These are phyloP conservation scores for Grammomys dolichurus DNA, from an alignment of 2,113 vertebrate genomes.

Conservation along the genomic window DNA sequence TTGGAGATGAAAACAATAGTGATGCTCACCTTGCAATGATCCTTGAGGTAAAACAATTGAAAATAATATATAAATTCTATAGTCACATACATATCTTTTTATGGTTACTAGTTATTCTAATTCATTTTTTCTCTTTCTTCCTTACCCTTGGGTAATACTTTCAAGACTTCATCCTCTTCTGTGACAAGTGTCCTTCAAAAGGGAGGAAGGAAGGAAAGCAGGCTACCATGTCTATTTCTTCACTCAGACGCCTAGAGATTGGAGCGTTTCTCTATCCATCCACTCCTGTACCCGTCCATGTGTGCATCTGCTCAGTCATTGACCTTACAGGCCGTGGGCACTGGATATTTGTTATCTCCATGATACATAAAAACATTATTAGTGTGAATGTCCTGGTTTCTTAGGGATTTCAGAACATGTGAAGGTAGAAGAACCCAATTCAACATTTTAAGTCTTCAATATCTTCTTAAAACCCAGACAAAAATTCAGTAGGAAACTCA, in stretches of 20 bases:
- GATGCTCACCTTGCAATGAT: neutral
- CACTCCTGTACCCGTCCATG: neutral
- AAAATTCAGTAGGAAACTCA: neutral
- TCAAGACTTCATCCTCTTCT: neutral
- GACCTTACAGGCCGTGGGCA: neutral
- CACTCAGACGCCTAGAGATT: neutral
- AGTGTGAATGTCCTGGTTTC: neutral
- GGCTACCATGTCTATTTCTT: neutral
- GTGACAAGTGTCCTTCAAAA: neutral
- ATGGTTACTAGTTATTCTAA: conserved; percentile 30
- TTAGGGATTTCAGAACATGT: neutral
- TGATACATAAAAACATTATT: neutral
- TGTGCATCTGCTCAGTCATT: neutral
- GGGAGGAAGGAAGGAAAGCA: neutral
- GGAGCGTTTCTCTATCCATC: neutral
- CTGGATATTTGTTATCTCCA: neutral
- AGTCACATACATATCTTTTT: neutral
- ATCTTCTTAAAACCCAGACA: neutral
- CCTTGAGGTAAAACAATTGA: conserved; percentile 17
- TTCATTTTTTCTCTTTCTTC: neutral
- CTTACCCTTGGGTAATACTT: neutral
- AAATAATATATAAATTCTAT: conserved; percentile 15
- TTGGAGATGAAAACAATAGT: neutral
- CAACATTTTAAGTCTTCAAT: neutral
- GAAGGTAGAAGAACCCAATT: neutral